phyloP scores from a whole-genome alignment of 2,888 invertebrate genomes.

The Drosophila prolongata region DNA sequence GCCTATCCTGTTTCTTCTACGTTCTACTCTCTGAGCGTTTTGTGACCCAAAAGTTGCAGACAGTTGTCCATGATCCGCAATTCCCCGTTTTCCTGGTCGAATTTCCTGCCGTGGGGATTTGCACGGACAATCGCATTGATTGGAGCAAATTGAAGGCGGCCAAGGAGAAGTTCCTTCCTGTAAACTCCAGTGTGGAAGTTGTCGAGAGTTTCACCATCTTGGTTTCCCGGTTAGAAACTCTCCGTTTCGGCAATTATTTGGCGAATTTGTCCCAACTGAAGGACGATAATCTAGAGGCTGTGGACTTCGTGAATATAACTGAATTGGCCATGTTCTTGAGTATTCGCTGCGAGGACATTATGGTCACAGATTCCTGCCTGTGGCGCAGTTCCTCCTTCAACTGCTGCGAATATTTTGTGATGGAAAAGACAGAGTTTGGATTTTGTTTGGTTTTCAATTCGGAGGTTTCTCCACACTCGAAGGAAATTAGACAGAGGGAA shows the following conservation, averaged over 20 bases:
- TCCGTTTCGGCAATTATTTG: slow-evolving; percentile 80
- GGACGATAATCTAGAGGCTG: slow-evolving; percentile 74
- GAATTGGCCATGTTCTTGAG: slow-evolving; percentile 64
- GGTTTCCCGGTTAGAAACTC: slow-evolving; percentile 69
- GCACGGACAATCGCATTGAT: slow-evolving; percentile 81
- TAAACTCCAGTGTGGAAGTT: slow-evolving; percentile 60
- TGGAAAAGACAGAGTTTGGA: slow-evolving; percentile 85
- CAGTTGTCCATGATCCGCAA: slow-evolving; percentile 82
- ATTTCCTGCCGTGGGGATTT: slow-evolving; percentile 82
- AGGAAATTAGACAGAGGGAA: slow-evolving; percentile 35
- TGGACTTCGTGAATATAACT: slow-evolving; percentile 75
- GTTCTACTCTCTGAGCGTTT: slow-evolving; percentile 73
- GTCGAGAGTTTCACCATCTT: slow-evolving; percentile 66
- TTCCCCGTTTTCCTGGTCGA: slow-evolving; percentile 81
- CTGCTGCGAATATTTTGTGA: slow-evolving; percentile 84
- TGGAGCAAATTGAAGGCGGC: slow-evolving; percentile 79
- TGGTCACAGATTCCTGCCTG: slow-evolving; percentile 79
- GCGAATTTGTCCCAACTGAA: slow-evolving; percentile 61
- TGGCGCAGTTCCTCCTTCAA: slow-evolving; percentile 83
- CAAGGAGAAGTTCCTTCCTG: slow-evolving; percentile 70
- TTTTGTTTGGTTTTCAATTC: slow-evolving; percentile 85
- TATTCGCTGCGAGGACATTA: slow-evolving; percentile 82
- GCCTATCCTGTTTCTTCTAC: slow-evolving; percentile 67
- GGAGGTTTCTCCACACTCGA: slow-evolving; percentile 56
- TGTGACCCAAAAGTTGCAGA: slow-evolving; percentile 74